Evolutionary conservation across 2,888 invertebrate genomes (phyloP), one percentile per base, ranked within the genome.

Genomic region (Microplitis manilae): DNA sequence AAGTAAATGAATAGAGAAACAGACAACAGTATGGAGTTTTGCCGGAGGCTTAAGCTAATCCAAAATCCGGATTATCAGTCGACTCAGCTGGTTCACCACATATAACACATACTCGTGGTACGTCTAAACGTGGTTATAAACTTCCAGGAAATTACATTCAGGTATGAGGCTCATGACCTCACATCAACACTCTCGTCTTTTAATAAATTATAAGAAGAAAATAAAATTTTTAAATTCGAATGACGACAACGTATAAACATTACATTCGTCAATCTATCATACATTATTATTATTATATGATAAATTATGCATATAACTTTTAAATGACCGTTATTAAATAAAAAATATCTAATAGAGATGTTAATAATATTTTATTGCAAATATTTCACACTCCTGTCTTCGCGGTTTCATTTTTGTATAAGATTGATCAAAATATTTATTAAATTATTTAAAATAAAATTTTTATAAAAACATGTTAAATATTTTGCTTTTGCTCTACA

Each of bases 11-110:
- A 20, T 17, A 64, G 13, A 64, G 65, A 20, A 64, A 13, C 50
- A 39, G 40, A 30, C 68, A 15, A 68, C 62, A 50, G 72, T 68
- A 39, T 20, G 74, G 17, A 62, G 73, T 50, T 60, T 73, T 79
- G 84, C 79, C 83, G 76, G 77, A 40, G 81, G 85, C 85, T 88
- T 86, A 86, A 82, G 83, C 85, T 89, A 89, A 89, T 89, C 89
- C 88, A 80, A 87, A 88, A 89, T 89, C 89, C 89, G 89, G 89
- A 88, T 89, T 89, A 88, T 84, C 84, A 79, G 82, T 82, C 68
- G 84, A 84, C 84, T 86, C 85, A 85, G 85, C 86, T 85, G 87
- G 84, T 84, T 70, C 62, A 61, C 82, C 82, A 83, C 61, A 79
- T 41, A 62, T 13, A 13, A 65, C 62, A 61, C 15, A 64, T 71